phyloP scores from a whole-genome alignment of 2,888 invertebrate species.

The Drosophila prostipennis region DNA sequence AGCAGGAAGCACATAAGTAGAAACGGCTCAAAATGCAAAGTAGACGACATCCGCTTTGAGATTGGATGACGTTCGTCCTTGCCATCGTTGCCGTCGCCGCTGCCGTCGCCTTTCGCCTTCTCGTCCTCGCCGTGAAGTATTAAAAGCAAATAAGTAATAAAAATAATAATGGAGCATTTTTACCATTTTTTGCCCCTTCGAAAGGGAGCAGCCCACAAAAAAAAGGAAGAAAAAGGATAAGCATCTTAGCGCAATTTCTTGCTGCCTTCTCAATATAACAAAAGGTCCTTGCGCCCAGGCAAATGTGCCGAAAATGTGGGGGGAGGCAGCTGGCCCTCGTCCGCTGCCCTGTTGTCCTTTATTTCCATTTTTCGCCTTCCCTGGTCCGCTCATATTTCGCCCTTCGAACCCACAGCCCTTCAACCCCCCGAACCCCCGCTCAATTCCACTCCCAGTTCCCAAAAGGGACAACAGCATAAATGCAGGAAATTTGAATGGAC shows the following conservation, averaged over 20 bases:
- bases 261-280: conserved; percentile 79
- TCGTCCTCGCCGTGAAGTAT: conserved; percentile 70
- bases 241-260: conserved; percentile 80
- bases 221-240: conserved; percentile 69
- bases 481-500: conserved; percentile 82
- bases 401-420: conserved; percentile 4
- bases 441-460: conserved; percentile 44
- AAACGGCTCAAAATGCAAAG: conserved; percentile 80
- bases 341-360: conserved; percentile 74
- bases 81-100: conserved; percentile 1
- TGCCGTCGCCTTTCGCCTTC: conserved; percentile 25
- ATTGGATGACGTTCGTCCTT: conserved; percentile 74
- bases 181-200: conserved; percentile 72
- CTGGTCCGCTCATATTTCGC: conserved; percentile 28
- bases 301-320: conserved; percentile 73
- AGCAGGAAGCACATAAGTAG: conserved; percentile 79
- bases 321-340: conserved; percentile 63
- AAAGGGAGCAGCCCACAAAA: conserved; percentile 54
- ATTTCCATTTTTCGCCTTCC: conserved; percentile 60
- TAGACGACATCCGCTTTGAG: conserved; percentile 80
- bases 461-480: conserved; percentile 75
- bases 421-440: conserved; percentile 18
- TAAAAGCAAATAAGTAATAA: conserved; percentile 80
- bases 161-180: conserved; percentile 80
- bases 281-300: conserved; percentile 80